Evolutionary conservation across 2,888 invertebrate species (phyloP).

Genomic region (Boloria euphrosyne): DNA sequence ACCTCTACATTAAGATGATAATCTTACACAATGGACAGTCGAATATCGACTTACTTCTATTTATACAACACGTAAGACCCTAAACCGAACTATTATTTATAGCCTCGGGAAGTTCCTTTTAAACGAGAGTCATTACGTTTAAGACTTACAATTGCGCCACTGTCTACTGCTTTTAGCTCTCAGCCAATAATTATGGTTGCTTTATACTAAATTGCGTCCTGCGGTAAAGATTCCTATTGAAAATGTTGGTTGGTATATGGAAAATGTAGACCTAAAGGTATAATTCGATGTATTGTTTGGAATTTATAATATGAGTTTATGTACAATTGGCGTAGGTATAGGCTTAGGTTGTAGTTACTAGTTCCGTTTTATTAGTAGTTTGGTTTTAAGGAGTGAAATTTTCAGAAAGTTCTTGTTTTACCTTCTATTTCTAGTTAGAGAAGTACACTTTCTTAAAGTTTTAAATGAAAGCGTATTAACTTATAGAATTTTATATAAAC

Average conservation of each 20-base stretch:
- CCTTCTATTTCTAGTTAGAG: too few relatives aligned
- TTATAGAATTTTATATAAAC: too few relatives aligned
- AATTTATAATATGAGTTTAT: not conserved
- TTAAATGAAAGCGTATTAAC: too few relatives aligned
- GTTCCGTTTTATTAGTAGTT: too few relatives aligned
- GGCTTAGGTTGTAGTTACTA: too few relatives aligned
- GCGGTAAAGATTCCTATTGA: constrained; percentile 18
- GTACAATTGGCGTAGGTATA: too few relatives aligned
- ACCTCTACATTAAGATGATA: too few relatives aligned
- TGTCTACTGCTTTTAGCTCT: constrained; percentile 45
- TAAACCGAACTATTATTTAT: constrained; percentile 22
- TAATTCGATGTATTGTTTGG: not conserved
- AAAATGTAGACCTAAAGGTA: not conserved
- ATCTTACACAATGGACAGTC: too few relatives aligned
- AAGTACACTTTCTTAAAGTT: too few relatives aligned
- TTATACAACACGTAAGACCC: not conserved
- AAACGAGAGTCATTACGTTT: constrained; percentile 46
- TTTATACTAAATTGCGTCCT: constrained; percentile 26
- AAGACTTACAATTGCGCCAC: constrained; percentile 40
- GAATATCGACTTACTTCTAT: constrained; percentile 3
- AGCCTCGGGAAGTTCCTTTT: constrained; percentile 42
- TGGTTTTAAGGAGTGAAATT: too few relatives aligned
- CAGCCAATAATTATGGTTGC: constrained; percentile 41
- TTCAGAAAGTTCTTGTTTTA: too few relatives aligned
- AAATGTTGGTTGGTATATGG: not conserved